Conservation (phyloP, 2,888 invertebrate species). For the Danaus chrysippus region DNA sequence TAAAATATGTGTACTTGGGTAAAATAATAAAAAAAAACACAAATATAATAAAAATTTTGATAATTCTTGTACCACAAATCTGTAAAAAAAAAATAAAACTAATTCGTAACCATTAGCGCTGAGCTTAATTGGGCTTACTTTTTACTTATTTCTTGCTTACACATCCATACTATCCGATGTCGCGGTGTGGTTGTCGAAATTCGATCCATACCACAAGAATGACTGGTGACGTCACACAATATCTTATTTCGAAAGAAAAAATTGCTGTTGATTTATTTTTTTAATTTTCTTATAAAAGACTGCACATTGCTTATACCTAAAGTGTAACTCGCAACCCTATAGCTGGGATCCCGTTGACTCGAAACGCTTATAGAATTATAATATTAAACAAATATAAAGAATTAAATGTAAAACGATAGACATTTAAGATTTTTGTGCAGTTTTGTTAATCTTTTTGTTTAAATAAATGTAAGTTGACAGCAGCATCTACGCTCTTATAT, state of each 20-base stretch:
- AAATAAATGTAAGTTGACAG: slow-evolving; percentile 5
- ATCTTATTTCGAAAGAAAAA: too few relatives aligned
- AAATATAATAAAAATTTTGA: slow-evolving; percentile 36
- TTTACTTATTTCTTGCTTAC: slow-evolving; percentile 29
- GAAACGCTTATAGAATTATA: slow-evolving; percentile 4
- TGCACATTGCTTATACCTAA: slow-evolving; percentile 1
- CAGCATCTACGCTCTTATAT: not conserved
- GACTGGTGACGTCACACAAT: too few relatives aligned
- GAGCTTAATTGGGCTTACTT: slow-evolving; percentile 31
- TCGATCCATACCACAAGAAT: too few relatives aligned
- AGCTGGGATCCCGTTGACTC: not conserved
- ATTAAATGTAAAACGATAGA: not conserved
- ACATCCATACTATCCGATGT: slow-evolving; percentile 14
- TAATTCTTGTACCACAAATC: slow-evolving; percentile 39
- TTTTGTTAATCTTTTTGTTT: slow-evolving; percentile 6
- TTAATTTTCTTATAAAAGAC: slow-evolving; percentile 3
- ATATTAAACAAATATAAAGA: slow-evolving; percentile 1
- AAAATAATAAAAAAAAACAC: slow-evolving; percentile 30
- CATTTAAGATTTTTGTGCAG: slow-evolving; percentile 4
- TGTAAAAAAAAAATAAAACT: slow-evolving; percentile 36
- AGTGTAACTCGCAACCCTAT: not conserved
- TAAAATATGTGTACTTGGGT: slow-evolving; percentile 38
- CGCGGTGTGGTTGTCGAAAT: too few relatives aligned
- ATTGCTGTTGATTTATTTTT: too few relatives aligned
- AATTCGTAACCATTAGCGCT: slow-evolving; percentile 36